Base-by-base conservation (phyloP, 2,888 invertebrate species). In the Iphiclides podalirius region DNA sequence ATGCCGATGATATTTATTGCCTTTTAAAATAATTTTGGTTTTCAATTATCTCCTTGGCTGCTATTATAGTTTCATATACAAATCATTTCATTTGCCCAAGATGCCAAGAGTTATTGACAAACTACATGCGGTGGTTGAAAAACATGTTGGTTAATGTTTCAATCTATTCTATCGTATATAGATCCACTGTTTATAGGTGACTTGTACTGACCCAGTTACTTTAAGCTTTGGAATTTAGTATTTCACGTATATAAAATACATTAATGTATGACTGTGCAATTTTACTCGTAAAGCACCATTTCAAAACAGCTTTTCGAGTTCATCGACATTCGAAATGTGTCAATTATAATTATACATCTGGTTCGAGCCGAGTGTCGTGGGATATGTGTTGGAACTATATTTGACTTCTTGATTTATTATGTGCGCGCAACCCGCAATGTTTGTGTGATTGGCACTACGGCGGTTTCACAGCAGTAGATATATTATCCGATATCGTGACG, bases 321-420 rank as follows among this genome's bases (percentile, higher is more conserved):
- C 33, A 34, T 23, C 20, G 34, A 50, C 39, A 43, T 40, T 17
- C 39, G 26, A 16, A 13, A 50, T 36, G 13, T 44, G 28, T 39
- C n/a, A 28, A 36, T 47, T 16, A 39, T 47, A 23, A 12, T n/a
- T 39, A 15, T 46, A 36, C 26, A 34, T 34, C 15, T 39, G 9
- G 43, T 33, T 16, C 31, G 0, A 9, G 31, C 34, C 20, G 7
- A 35, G 14, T 35, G 36, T 33, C 33, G 28, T 49, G 31, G 36
- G 35, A 45, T 45, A 50, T 40, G 31, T 38, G 31, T 38, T 43
- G 3, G 37, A 12, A 2, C 41, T 48, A 34, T 35, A 35, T 45
- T 44, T 40, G 50, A 44, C 35, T 39, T 31, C 12, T 40, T 50
- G 50, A 50, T 50, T 50, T 50, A 50, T 50, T 40, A 40, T 45